Evolutionary conservation across 2,888 invertebrate genomes (phyloP).

Genomic region (Xiphydria camelus): DNA sequence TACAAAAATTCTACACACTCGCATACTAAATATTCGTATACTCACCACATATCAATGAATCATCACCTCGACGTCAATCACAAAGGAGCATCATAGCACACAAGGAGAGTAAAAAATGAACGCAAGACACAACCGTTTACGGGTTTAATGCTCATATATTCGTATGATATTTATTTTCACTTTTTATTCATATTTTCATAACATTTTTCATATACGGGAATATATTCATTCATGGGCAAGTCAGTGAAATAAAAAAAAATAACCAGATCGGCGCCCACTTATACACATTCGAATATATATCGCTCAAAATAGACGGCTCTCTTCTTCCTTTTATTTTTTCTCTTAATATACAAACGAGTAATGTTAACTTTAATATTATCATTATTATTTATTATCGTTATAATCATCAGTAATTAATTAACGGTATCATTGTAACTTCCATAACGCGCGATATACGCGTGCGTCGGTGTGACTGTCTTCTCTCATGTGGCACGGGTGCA

Average conservation of each 20-base stretch:
- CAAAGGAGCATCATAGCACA: too few species aligned
- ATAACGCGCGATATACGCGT: slow-evolving; percentile 22
- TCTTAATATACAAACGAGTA: slow-evolving; percentile 37
- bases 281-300: slow-evolving; percentile 30
- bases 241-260: slow-evolving; percentile 44
- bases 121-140: neutral
- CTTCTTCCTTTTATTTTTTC: slow-evolving; percentile 23
- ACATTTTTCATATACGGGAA: slow-evolving; percentile 40
- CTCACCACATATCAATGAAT: too few species aligned
- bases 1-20: too few species aligned
- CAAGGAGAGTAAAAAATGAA: neutral
- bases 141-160: slow-evolving; percentile 25
- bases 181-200: slow-evolving; percentile 42
- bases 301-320: slow-evolving; percentile 25
- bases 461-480: slow-evolving; percentile 20
- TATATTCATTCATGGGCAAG: slow-evolving; percentile 44
- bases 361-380: slow-evolving; percentile 30
- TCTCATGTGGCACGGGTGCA: neutral
- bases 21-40: too few species aligned
- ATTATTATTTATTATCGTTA: slow-evolving; percentile 27
- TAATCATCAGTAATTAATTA: slow-evolving; percentile 28
- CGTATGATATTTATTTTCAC: slow-evolving; percentile 48
- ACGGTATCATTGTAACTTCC: slow-evolving; percentile 24
- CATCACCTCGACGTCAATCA: too few species aligned
- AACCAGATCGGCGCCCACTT: slow-evolving; percentile 39